Conservation (phyloP, 2,888 invertebrate species). For the Pogonocherus hispidulus region DNA sequence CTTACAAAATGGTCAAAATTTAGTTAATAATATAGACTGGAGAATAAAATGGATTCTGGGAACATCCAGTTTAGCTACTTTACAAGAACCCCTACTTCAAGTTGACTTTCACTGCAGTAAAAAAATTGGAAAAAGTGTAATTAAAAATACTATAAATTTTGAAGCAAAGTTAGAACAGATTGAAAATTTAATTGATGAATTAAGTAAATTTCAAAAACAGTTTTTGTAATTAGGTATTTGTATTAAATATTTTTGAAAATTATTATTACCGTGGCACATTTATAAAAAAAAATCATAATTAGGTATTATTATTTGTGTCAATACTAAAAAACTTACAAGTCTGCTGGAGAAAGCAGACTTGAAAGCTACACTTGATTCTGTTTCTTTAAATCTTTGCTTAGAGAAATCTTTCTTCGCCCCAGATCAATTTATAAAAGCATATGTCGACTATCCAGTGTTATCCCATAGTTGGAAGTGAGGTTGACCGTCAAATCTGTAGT, state of each 20-base stretch:
- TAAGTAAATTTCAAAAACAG: constrained; percentile 53
- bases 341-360: too few species aligned
- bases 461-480: too few species aligned
- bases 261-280: too few species aligned
- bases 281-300: too few species aligned
- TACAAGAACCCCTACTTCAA: constrained; percentile 69
- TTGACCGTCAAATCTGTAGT: too few species aligned
- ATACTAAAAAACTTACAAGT: too few species aligned
- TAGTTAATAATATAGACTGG: constrained; percentile 71
- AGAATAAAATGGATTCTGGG: constrained; percentile 72
- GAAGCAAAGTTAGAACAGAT: constrained; percentile 64
- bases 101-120: constrained; percentile 66
- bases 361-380: too few species aligned
- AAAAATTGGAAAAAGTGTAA: constrained; percentile 39
- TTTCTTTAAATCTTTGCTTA: too few species aligned
- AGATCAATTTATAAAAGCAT: too few species aligned
- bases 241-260: background rate
- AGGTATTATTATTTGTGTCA: too few species aligned
- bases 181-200: constrained; percentile 57
- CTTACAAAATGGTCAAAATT: constrained; percentile 61
- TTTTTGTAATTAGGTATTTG: constrained; percentile 25
- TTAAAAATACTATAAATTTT: constrained; percentile 59
- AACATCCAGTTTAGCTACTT: constrained; percentile 68
- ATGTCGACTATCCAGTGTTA: too few species aligned
- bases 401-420: too few species aligned